Evolutionary conservation across 92 coral and sea anemone genomes (phyloP).

Genomic region (Actinostola sp.): DNA sequence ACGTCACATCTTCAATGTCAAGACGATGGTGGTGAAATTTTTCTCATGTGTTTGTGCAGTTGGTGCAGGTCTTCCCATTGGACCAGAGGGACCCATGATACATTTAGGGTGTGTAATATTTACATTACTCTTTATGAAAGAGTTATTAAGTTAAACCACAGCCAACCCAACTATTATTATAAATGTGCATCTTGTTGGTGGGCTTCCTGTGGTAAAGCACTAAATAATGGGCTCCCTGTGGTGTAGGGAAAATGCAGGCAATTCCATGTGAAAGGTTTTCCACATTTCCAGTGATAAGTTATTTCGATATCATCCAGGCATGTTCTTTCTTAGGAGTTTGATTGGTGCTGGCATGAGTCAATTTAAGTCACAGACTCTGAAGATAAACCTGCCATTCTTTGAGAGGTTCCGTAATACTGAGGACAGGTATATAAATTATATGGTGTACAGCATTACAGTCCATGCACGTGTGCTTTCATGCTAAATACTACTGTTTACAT

Average conservation of each 20-base stretch:
- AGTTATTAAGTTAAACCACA: not conserved
- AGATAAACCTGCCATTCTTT: slow-evolving; percentile 90
- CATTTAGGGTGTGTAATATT: slow-evolving; percentile 82
- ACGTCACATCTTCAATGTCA: slow-evolving; percentile 90
- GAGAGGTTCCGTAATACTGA: slow-evolving; percentile 99
- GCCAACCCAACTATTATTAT: too few species aligned
- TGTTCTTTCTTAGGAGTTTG: slow-evolving; percentile 71
- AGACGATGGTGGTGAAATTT: slow-evolving; percentile 94
- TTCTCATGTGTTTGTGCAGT: slow-evolving; percentile 98
- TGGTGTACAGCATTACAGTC: too few species aligned
- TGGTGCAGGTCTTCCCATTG: slow-evolving; percentile 95
- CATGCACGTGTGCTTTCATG: too few species aligned
- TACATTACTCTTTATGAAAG: too few species aligned
- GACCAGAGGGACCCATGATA: slow-evolving; percentile 99
- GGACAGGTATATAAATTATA: slow-evolving; percentile 83
- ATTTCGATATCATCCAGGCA: not conserved
- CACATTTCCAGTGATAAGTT: too few species aligned
- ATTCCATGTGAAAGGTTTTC: too few species aligned
- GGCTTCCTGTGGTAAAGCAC: not conserved
- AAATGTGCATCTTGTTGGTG: too few species aligned
- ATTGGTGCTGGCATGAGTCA: slow-evolving; percentile 99
- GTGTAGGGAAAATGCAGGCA: too few species aligned
- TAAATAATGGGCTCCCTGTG: not conserved
- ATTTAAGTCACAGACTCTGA: slow-evolving; percentile 89
- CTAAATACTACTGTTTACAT: too few species aligned